Evolutionary conservation across 2,113 vertebrate genomes (phyloP).

Genomic region (Notiomystis cincta): DNA sequence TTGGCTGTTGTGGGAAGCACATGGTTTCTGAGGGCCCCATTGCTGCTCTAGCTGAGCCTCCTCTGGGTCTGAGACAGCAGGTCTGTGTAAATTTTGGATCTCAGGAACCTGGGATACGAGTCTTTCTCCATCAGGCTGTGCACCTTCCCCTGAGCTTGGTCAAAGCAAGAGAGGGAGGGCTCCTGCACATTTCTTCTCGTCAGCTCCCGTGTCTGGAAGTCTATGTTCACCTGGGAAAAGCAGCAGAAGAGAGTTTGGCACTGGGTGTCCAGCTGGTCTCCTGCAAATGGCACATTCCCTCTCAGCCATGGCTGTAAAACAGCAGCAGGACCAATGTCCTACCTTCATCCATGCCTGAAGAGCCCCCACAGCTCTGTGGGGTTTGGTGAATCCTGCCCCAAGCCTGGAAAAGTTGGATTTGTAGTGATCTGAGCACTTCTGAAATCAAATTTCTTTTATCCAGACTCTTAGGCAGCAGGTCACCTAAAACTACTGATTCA

Average conservation of each 20-base stretch:
- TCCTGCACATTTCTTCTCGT: slow-evolving; percentile 89
- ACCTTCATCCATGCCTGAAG: fast-evolving
- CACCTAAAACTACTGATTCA: background rate
- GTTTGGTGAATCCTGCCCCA: background rate
- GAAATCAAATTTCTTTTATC: background rate
- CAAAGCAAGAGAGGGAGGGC: slow-evolving; percentile 85
- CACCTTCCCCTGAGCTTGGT: slow-evolving; percentile 89
- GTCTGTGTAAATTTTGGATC: slow-evolving; percentile 95
- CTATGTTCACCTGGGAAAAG: slow-evolving; percentile 87
- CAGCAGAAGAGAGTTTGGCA: slow-evolving; percentile 22
- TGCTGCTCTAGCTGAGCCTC: slow-evolving; percentile 81
- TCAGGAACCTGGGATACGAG: slow-evolving; percentile 94
- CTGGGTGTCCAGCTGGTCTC: background rate
- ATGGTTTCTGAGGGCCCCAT: slow-evolving; percentile 20
- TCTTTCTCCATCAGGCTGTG: slow-evolving; percentile 98
- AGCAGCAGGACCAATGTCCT: background rate
- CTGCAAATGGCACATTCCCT: background rate
- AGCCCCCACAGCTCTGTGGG: background rate
- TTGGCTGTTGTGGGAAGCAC: slow-evolving; percentile 51
- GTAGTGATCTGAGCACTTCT: background rate
- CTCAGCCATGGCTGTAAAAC: background rate
- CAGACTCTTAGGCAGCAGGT: background rate
- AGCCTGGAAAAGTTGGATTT: background rate
- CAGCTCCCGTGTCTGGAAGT: slow-evolving; percentile 89
- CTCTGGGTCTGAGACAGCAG: slow-evolving; percentile 89